Base-by-base conservation (phyloP, 1,140 invertebrate genomes). In the Drepana arcuata region DNA sequence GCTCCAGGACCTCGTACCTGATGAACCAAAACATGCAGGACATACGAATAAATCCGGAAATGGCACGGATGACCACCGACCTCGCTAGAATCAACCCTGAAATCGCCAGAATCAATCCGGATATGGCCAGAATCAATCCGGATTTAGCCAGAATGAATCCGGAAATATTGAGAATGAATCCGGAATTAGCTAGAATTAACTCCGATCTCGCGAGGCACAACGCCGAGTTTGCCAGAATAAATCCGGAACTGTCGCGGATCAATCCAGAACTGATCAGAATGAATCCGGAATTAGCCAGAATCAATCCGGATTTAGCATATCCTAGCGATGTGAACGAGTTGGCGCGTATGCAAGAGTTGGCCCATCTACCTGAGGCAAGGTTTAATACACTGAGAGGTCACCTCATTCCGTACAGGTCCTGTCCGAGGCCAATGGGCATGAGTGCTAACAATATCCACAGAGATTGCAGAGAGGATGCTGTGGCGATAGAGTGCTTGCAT, bases 351-450 rank as follows among this genome's bases (percentile, higher is more conserved):
- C 66, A 63, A 24, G 69, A 71, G 24, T 49, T 70, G 36, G 48
- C 48, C 0, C 62, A 62, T 49, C 16, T 73, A 0, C 59, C 41
- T 1, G 70, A 79, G 3, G 49, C 32, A 12, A 55, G 77, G 15
- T 79, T 78, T 39, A 77, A 66, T 27, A 78, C 77, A 0, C 25
- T 81, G 10, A 50, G 77, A 5, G 77, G 77, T 3, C 73, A 78
- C 34, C 52, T 81, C 16, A 70, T 77, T 0, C 66, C 70, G 1
- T 77, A 78, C 24, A 58, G 70, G 11, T n/a, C n/a, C n/a, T 81
- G 77, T 47, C 61, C 59, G 24, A 56, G 77, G 7, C n/a, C n/a
- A n/a, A 35, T 75, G 36, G 66, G 63, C 0, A 51, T 67, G 43
- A 77, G 72, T 27, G 61, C 61, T 0, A 68, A 61, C 14, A 75